phyloP scores from a whole-genome alignment of 2,888 invertebrate species.

The Daptonema setosum region DNA sequence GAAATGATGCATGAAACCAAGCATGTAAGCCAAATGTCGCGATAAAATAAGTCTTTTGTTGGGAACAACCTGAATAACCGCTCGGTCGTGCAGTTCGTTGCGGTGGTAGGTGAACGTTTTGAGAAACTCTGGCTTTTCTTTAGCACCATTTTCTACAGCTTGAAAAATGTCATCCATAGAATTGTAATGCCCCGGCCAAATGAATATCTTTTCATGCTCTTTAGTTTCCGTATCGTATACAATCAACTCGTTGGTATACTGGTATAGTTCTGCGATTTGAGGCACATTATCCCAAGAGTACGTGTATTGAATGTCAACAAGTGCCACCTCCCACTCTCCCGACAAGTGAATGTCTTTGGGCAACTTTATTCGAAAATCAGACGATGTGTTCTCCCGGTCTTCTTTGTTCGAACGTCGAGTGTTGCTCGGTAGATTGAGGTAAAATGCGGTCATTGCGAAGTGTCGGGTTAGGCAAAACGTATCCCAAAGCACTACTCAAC shows the following conservation, averaged over 20 bases:
- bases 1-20: not conserved
- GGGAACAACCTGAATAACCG: too few relatives aligned
- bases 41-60: too few relatives aligned
- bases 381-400: not conserved
- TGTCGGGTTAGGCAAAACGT: not conserved
- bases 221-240: not conserved
- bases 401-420: not conserved
- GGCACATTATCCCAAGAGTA: not conserved
- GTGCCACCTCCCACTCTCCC: conserved; percentile 4
- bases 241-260: too few relatives aligned
- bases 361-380: not conserved
- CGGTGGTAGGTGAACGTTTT: too few relatives aligned
- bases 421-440: conserved; percentile 4
- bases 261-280: too few relatives aligned
- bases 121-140: too few relatives aligned
- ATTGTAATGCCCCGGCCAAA: too few relatives aligned
- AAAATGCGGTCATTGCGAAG: not conserved
- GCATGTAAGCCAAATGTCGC: not conserved
- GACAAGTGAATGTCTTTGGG: not conserved
- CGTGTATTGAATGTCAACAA: not conserved
- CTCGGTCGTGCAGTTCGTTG: too few relatives aligned
- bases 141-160: too few relatives aligned
- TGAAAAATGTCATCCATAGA: too few relatives aligned
- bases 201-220: not conserved
- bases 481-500: not conserved